Evolutionary conservation across 1,140 invertebrate genomes (phyloP), one percentile per base, ranked within the genome.

Genomic region (Plectrocnemia conspersa): DNA sequence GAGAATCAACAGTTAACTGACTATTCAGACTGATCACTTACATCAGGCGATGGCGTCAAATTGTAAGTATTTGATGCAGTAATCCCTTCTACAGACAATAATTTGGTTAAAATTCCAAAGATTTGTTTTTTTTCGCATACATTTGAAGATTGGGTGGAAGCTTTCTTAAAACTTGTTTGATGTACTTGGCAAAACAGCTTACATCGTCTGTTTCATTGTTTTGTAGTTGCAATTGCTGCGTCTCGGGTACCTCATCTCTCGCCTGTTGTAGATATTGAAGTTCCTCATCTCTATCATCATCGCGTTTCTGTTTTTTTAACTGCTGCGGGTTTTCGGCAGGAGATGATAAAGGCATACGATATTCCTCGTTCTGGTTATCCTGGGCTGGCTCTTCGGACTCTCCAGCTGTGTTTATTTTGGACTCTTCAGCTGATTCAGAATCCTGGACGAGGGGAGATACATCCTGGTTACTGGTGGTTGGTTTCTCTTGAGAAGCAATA

Each of bases 361-460:
- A 29, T 29, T 29, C 27, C 27, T 29, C 7, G 27, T 29, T 29
- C n/a, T 29, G 27, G 7, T 29, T 29, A 29, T 29, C 27, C 27
- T 29, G 27, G 27, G 27, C 27, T 29, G n/a, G n/a, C 27, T 29
- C 27, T 29, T 7, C 27, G 7, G 27, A 29, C 27, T 29, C 27
- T n/a, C n/a, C 27, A 29, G 7, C 27, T 29, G n/a, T 29, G n/a
- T 29, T 29, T n/a, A n/a, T n/a, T n/a, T n/a, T n/a, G n/a, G n/a
- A n/a, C n/a, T n/a, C n/a, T 29, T 7, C 7, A 7, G 6, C 27
- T 29, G 27, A 29, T 29, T 7, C 27, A 29, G 27, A 29, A 29
- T 29, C 27, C 27, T 29, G 27, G n/a, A 29, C 27, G n/a, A 29
- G 27, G 27, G 27, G 27, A 29, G 27, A 29, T 29, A 29, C 27